Percentiles rank a stretch among this genome's conserved stretches.
Evolutionary conservation across 2,797 vertebrate species (phyloP).

Genomic region (Sebastes steindachneri): DNA sequence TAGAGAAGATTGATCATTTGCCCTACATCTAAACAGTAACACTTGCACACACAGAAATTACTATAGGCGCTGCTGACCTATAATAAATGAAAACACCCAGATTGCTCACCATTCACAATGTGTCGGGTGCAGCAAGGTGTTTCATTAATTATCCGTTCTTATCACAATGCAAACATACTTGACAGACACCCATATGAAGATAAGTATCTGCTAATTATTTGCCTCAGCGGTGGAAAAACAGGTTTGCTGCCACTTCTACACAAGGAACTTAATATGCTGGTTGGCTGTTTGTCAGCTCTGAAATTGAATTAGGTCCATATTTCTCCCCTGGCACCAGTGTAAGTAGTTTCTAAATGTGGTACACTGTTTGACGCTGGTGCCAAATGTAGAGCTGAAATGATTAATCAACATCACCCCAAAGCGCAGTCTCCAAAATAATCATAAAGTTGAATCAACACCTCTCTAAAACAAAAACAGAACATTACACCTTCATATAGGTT

Average conservation of each 20-base stretch:
- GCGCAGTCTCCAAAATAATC: neutral
- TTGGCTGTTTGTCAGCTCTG: neutral
- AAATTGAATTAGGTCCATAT: neutral
- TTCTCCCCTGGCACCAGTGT: neutral
- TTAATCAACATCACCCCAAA: neutral
- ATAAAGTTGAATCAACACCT: neutral
- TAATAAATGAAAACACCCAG: constrained; percentile 13
- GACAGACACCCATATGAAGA: neutral
- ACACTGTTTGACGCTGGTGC: neutral
- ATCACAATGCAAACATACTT: constrained; percentile 2
- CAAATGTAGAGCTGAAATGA: neutral
- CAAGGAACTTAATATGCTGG: neutral
- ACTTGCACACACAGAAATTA: neutral
- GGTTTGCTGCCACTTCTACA: neutral
- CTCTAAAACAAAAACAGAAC: neutral
- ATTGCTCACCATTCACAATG: neutral
- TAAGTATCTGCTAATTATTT: neutral
- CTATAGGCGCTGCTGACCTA: neutral
- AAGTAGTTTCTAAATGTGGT: neutral
- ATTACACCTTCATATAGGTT: neutral
- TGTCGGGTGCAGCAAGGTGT: neutral
- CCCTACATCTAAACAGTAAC: neutral
- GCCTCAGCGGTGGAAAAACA: neutral
- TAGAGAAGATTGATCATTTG: neutral
- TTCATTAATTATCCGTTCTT: neutral